Conservation (phyloP, 2,113 vertebrate species). For the Rhea pennata region DNA sequence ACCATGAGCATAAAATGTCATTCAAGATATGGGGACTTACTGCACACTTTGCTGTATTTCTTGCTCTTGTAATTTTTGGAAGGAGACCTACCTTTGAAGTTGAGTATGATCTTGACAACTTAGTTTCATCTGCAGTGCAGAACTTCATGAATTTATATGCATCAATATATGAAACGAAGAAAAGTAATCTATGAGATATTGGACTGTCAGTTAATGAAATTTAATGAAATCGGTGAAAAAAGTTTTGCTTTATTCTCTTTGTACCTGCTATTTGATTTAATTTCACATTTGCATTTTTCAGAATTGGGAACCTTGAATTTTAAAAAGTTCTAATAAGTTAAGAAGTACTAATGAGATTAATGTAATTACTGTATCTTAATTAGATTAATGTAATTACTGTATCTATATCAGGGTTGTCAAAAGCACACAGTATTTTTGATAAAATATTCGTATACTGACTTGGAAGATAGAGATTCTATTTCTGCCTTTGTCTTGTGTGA, state of each 20-base stretch:
- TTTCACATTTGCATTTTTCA: background rate
- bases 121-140: slow-evolving; percentile 63
- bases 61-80: slow-evolving; percentile 79
- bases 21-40: slow-evolving; percentile 90
- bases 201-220: background rate
- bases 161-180: background rate
- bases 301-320: background rate
- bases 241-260: background rate
- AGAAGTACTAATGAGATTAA: background rate
- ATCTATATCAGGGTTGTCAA: background rate
- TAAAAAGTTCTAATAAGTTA: background rate
- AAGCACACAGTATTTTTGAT: background rate
- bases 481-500: background rate
- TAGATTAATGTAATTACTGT: background rate
- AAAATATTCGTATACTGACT: background rate
- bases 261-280: background rate
- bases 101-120: slow-evolving; percentile 77
- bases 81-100: slow-evolving; percentile 82
- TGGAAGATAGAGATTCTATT: background rate
- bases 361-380: background rate
- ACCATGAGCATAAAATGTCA: slow-evolving; percentile 62
- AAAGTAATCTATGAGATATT: slow-evolving; percentile 82
- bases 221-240: background rate
- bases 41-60: slow-evolving; percentile 79
- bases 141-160: slow-evolving; percentile 29